Base-by-base conservation (phyloP, 2,113 vertebrate genomes). In the Corydoras sp. region DNA sequence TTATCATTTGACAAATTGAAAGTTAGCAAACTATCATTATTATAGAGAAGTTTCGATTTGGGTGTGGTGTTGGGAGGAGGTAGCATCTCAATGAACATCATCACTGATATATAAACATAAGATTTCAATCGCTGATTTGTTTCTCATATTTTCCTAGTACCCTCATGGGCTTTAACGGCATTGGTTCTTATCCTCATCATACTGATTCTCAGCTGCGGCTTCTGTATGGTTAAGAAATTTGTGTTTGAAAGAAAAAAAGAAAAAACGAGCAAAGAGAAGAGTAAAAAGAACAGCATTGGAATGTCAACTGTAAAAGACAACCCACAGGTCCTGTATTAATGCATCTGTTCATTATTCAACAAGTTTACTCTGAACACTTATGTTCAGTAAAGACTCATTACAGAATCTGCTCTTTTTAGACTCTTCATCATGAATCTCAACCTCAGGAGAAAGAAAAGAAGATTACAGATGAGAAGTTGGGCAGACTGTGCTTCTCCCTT, bases 171-270 rank as follows among this genome's bases (percentile, higher is more conserved):
- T 31, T 31, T 72, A 10, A 83, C 69, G 8, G 81, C 85, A 5
- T 74, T 90, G 3, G 82, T 80, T 84, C 88, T 95, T 61, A 90
- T 98, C 63, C 88, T 84, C 6, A 85, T 95, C 83, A 90, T 93
- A 15, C 80, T 94, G 79, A 86, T 90, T 71, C 85, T 97, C 81
- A 93, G 93, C 69, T 95, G 92, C 85, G 91, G 88, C 74, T 87
- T 88, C 82, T 98, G 95, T 81, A 82, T 94, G 77, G 96, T 93
- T 89, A 98, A 92, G 86, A 98, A 98, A 88, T 95, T 91, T 78
- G 85, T 94, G 76, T 94, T 93, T 87, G 97, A 96, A 89, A 97
- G 94, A 88, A 86, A 86, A 82, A 88, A 88, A 64, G 86, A 86
- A 66, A 86, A 85, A 80, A 80, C 83, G 48, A 92, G 89, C 61